These are phyloP conservation scores for Zingel zingel DNA, from an alignment of 2,113 vertebrate genomes.

Conservation along the genomic window DNA sequence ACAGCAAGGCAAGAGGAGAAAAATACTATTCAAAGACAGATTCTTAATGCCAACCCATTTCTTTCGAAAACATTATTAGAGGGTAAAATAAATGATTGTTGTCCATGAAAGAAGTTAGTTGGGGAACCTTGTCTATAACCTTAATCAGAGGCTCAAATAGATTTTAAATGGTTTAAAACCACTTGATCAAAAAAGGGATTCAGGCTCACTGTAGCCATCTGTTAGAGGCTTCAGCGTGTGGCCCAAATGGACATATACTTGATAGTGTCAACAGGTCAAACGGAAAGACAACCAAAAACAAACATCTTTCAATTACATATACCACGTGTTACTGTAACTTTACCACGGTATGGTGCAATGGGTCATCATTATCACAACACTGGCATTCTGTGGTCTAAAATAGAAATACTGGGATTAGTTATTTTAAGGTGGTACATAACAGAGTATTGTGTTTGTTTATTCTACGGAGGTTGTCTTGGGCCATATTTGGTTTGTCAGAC, in stretches of 20 bases:
- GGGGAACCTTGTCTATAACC: not conserved
- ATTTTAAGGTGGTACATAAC: not conserved
- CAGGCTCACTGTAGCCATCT: not conserved
- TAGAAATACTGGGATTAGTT: not conserved
- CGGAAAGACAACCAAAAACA: not conserved
- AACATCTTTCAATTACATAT: not conserved
- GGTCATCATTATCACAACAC: not conserved
- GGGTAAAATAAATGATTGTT: not conserved
- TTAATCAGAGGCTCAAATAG: not conserved
- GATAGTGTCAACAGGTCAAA: not conserved
- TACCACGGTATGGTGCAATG: not conserved
- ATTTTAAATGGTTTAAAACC: not conserved
- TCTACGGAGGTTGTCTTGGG: not conserved
- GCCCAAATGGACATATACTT: not conserved
- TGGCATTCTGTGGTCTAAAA: not conserved
- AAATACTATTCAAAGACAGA: not conserved
- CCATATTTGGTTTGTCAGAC: not conserved
- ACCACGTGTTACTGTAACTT: not conserved
- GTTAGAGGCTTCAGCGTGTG: not conserved
- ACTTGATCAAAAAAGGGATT: not conserved
- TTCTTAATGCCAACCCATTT: not conserved
- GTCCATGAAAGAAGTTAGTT: not conserved
- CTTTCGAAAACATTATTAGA: not conserved
- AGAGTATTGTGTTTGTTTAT: not conserved
- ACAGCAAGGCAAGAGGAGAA: not conserved